Evolutionary conservation across 2,797 vertebrate genomes (phyloP), one percentile per base, ranked within the genome.

Genomic region (Labeo calbasu): DNA sequence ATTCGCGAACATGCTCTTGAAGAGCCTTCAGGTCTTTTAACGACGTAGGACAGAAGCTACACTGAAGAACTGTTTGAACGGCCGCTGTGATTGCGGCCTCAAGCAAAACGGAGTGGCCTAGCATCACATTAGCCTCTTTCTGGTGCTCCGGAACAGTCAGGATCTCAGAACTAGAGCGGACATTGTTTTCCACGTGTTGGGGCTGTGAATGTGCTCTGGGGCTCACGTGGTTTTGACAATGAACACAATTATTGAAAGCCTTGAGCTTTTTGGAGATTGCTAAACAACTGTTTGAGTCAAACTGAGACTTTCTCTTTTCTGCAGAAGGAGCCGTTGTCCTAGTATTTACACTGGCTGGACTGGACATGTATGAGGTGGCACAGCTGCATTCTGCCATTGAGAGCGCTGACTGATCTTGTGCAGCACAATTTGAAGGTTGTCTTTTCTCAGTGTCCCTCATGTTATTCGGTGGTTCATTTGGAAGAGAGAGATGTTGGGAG

Each of bases 191-290:
- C 14, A 23, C 11, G 19, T 36, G 5, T 82, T 53, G 28, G 36
- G 50, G 14, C 23, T 57, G 61, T 65, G 59, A 70, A 36, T 19
- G 14, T 28, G 11, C 17, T 77, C 51, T 55, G 13, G 23, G 23
- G 53, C 66, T 61, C 19, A 25, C 21, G 70, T 36, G 13, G 46
- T 40, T 63, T 32, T 59, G 50, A 43, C 4, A 48, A 71, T 72
- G 68, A 23, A 50, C 53, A 48, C 36, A 55, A 57, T 70, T 40
- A 36, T 70, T 69, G 9, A 78, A 78, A 78, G 19, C 10, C 28
- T 84, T 84, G 40, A 79, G 75, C 76, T 84, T 84, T 84, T 84
- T 84, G 14, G 82, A 51, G 19, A 69, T 57, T 77, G 23, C 73
- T 19, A 66, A 46, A 77, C n/a, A 21, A 28, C 28, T 55, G 40